Evolutionary conservation across 2,797 vertebrate species (phyloP).

Genomic region (Chiloscyllium punctatum): DNA sequence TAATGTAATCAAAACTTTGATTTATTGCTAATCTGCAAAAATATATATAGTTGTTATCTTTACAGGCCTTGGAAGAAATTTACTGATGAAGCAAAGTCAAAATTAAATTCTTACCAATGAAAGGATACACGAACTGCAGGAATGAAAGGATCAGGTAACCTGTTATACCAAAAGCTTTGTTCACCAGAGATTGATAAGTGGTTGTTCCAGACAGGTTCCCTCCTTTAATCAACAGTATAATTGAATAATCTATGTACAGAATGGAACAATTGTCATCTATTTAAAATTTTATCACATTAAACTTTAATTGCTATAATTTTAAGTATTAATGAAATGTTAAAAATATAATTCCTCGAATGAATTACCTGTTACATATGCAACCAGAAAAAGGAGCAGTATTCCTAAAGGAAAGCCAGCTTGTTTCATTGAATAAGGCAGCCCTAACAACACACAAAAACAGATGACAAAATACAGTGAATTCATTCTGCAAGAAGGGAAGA

Average conservation of each 20-base stretch:
- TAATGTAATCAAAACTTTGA: neutral
- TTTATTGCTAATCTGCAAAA: neutral
- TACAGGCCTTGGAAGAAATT: neutral
- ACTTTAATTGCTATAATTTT: neutral
- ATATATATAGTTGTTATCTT: neutral
- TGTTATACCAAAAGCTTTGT: slow-evolving; percentile 73
- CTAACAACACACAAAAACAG: slow-evolving; percentile 49
- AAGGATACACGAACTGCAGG: slow-evolving; percentile 92
- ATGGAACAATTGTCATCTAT: neutral
- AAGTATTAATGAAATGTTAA: neutral
- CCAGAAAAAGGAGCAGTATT: slow-evolving; percentile 72
- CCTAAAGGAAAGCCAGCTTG: slow-evolving; percentile 90
- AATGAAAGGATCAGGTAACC: slow-evolving; percentile 79
- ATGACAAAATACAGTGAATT: neutral
- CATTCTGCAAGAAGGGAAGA: neutral
- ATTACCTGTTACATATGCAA: slow-evolving; percentile 75
- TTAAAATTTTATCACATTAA: neutral
- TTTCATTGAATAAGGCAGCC: slow-evolving; percentile 85
- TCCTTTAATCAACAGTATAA: slow-evolving; percentile 85
- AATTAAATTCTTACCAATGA: slow-evolving; percentile 74
- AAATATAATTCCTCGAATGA: neutral
- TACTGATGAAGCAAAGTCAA: neutral
- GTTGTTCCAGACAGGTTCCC: slow-evolving; percentile 74
- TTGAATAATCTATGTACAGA: slow-evolving; percentile 74
- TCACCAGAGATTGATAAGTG: slow-evolving; percentile 85